Percentiles rank a stretch among this genome's conserved stretches.
Conservation (phyloP, 2,888 invertebrate species). For the Pomacea canaliculata region DNA sequence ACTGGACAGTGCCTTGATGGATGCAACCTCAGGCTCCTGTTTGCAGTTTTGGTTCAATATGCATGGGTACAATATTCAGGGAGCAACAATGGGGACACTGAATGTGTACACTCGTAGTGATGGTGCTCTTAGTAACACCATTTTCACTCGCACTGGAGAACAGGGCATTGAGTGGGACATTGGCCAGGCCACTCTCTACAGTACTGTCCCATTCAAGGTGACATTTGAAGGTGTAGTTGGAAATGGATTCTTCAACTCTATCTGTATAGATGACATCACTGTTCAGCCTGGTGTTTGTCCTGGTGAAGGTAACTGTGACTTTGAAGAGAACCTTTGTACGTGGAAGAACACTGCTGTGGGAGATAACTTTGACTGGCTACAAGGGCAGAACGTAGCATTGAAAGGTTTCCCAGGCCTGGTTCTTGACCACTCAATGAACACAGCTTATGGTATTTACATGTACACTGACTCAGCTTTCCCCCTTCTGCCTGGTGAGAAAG, state of each 20-base stretch:
- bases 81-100: conserved; percentile 47
- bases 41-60: conserved; percentile 54
- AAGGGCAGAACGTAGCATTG: conserved; percentile 44
- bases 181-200: conserved; percentile 51
- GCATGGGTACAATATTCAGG: conserved; percentile 58
- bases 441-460: conserved; percentile 75
- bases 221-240: conserved; percentile 61
- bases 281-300: conserved; percentile 47
- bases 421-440: conserved; percentile 56
- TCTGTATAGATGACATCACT: conserved; percentile 66
- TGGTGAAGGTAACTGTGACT: conserved; percentile 60
- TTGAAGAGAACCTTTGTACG: conserved; percentile 62
- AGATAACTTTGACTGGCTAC: conserved; percentile 68
- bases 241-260: conserved; percentile 50
- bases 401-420: conserved; percentile 45
- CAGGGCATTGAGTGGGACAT: conserved; percentile 60
- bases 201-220: conserved; percentile 34
- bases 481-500: conserved; percentile 76
- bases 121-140: conserved; percentile 9
- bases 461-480: conserved; percentile 80
- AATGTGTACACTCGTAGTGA: conserved; percentile 30
- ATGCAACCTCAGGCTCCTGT: conserved; percentile 51
- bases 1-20: conserved; percentile 49
- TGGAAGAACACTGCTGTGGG: conserved; percentile 57
- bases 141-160: conserved; percentile 56